A percentile compares a stretch with the other conserved stretches of the same genome.
phyloP scores from a whole-genome alignment of 2,888 invertebrate genomes.

The Lordiphosa andalusiaca region DNA sequence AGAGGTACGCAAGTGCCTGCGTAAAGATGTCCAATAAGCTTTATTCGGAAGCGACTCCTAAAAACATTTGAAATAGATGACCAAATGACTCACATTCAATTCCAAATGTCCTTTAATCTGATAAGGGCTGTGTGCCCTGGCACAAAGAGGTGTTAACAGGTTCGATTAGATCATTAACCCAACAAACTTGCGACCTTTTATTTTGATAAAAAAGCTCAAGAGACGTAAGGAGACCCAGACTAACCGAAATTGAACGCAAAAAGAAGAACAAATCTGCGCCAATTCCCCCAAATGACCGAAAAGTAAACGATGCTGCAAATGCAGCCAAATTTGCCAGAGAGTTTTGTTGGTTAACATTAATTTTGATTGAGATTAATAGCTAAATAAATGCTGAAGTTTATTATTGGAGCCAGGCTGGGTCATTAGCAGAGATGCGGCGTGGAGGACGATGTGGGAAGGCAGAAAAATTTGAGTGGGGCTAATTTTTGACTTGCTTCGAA shows the following conservation, averaged over 20 bases:
- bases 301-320: slow-evolving; percentile 18
- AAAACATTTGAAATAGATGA: not conserved
- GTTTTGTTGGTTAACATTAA: slow-evolving; percentile 53
- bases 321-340: slow-evolving; percentile 8
- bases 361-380: slow-evolving; percentile 75
- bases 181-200: too few relatives aligned
- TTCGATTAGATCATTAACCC: too few relatives aligned
- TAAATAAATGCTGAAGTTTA: slow-evolving; percentile 71
- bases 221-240: slow-evolving; percentile 60
- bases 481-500: slow-evolving; percentile 37
- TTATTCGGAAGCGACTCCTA: not conserved
- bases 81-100: slow-evolving; percentile 1
- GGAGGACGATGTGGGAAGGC: not conserved
- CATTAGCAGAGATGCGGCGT: slow-evolving; percentile 28
- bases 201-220: slow-evolving; percentile 42
- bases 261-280: slow-evolving; percentile 8
- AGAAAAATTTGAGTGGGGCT: slow-evolving; percentile 18
- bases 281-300: slow-evolving; percentile 31
- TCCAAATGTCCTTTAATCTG: too few relatives aligned
- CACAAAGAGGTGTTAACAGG: too few relatives aligned
- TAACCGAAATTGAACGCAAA: slow-evolving; percentile 27
- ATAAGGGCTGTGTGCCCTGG: not conserved
- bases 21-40: not conserved
- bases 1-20: slow-evolving; percentile 1
- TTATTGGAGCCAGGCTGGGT: slow-evolving; percentile 40